phyloP scores from a whole-genome alignment of 2,888 invertebrate species.

The Diachrysia chrysitis region DNA sequence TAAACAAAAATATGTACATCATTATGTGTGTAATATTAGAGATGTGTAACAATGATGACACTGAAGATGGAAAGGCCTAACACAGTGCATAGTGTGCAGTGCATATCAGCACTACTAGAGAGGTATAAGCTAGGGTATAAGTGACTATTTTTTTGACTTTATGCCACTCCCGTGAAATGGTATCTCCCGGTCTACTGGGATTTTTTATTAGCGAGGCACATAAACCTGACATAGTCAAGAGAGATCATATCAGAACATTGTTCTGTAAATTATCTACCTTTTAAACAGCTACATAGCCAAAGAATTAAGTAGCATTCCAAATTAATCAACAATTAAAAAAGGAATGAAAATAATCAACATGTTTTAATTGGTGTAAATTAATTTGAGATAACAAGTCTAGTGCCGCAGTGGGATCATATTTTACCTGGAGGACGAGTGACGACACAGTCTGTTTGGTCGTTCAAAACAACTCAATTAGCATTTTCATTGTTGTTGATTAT shows the following conservation, averaged over 20 bases:
- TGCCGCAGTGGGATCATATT: slow-evolving; percentile 61
- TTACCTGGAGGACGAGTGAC: slow-evolving; percentile 64
- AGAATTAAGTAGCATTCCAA: neutral
- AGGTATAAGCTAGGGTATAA: too few relatives aligned
- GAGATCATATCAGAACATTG: neutral
- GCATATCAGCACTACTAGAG: too few relatives aligned
- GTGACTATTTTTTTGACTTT: too few relatives aligned
- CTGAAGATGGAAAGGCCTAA: too few relatives aligned
- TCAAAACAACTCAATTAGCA: slow-evolving; percentile 80
- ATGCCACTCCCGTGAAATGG: too few relatives aligned
- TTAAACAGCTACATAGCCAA: neutral
- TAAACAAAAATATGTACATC: too few relatives aligned
- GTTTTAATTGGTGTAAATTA: slow-evolving; percentile 22
- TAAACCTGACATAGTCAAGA: neutral
- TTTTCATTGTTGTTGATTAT: slow-evolving; percentile 77
- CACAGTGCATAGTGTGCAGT: too few relatives aligned
- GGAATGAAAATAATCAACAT: slow-evolving; percentile 10
- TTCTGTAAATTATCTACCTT: neutral
- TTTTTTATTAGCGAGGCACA: neutral
- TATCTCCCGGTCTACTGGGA: neutral
- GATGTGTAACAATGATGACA: too few relatives aligned
- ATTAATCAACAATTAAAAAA: neutral
- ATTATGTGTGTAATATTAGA: too few relatives aligned
- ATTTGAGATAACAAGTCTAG: slow-evolving; percentile 37
- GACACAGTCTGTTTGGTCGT: slow-evolving; percentile 68